Evolutionary conservation across 2,113 vertebrate species (phyloP), one percentile per base, ranked within the genome.

Genomic region (Salminus brasiliensis): DNA sequence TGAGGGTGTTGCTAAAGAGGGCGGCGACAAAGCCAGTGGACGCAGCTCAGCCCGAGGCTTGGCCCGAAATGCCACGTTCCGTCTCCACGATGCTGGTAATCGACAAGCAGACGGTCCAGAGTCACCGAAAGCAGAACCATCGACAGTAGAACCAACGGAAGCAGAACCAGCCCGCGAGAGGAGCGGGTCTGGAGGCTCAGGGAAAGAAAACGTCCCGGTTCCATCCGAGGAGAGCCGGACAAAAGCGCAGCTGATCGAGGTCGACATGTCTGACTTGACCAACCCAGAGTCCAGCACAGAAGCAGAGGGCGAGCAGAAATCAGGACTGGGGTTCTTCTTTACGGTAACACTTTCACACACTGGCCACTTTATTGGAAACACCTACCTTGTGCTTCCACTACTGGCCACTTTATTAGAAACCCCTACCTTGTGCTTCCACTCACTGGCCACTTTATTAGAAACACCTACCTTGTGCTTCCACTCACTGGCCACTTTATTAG

Each of bases 301-400:
- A 0, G 79, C 83, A 0, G 95, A 95, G 5, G 86, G 89, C 0
- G 96, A 99, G 55, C 96, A 94, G 92, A 98, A 96, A 85, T 94
- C 93, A 0, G 95, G 92, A 7, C 82, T 99, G 1, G 96, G 96
- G 2, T 99, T 98, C 91, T 99, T 99, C 92, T 98, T 98, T 81
- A 99, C 97, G 96, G 97, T 97, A 89, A 41, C n/a, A 21, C 2
- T 57, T 15, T 13, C 60, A n/a, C n/a, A n/a, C n/a, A n/a, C n/a
- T n/a, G n/a, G n/a, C n/a, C n/a, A n/a, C n/a, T 32, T 34, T 49
- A 36, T n/a, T n/a, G n/a, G n/a, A n/a, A n/a, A n/a, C n/a, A n/a
- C n/a, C n/a, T n/a, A n/a, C n/a, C 1, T 11, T 18, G 39, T 67
- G 5, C 12, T 15, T 45, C 12, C 2, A 15, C 41, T 8, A 5